Base-by-base conservation (phyloP, 2,113 vertebrate genomes). In the Centrocercus urophasianus region DNA sequence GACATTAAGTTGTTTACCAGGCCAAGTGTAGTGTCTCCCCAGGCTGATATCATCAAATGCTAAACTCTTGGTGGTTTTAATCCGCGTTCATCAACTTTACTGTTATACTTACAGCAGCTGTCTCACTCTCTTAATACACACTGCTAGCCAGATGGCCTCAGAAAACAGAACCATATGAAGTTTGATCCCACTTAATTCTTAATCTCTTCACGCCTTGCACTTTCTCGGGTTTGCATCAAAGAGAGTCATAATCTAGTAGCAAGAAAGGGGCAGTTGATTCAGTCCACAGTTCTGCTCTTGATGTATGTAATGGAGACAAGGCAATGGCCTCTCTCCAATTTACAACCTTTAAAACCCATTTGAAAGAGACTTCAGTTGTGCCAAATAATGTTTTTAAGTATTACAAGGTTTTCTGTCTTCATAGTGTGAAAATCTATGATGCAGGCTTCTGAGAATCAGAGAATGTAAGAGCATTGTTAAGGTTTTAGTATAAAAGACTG, bases 121-220 rank as follows among this genome's bases (percentile, higher is more conserved):
- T 75, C 69, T 84, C 5, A 2, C n/a, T 86, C 57, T 88, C 80
- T 71, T 72, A 91, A 94, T 88, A 71, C 36, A 75, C 18, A 43
- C 83, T 93, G 65, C 73, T 91, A 93, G 86, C 57, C 96, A 97
- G 96, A 94, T 88, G 91, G 93, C 83, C 83, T 69, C 70, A 75
- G 69, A 93, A 96, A 96, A 91, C 83, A 78, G 43, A 81, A 61
- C 43, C 83, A 40, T 73, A 79, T 74, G 82, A 95, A 95, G 38
- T 57, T 34, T 76, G 79, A 93, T 89, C 60, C 71, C 42, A 54
- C 52, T 88, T 94, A 93, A 89, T 89, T 95, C 82, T 89, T 86
- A 86, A 70, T 75, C 61, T 75, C 65, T 81, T 90, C 57, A 75
- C 61, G 65, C 30, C 1, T 80, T 90, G 61, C 47, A 75, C 61